Base-by-base conservation (phyloP, 2,113 vertebrate genomes). In the Fukomys damarensis region DNA sequence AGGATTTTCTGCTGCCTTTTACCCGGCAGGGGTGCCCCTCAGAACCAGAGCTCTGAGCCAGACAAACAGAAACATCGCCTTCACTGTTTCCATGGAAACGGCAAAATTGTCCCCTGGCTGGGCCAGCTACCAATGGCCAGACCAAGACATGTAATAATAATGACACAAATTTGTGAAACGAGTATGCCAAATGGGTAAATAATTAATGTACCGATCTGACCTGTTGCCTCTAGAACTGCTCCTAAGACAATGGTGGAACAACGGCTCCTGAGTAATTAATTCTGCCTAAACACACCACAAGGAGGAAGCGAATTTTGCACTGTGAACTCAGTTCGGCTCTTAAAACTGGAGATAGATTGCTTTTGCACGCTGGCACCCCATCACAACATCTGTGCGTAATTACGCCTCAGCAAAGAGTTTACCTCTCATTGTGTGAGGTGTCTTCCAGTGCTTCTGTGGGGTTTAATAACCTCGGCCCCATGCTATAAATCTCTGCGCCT, bases 291-390 rank as follows among this genome's bases (percentile, higher is more conserved):
- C 1, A 7, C 46, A 96, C 86, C 92, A 92, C 97, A 98, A 94
- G 98, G 49, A 84, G 97, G 97, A 97, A 98, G 98, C 66, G 63
- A 95, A 98, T 98, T 98, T 98, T 98, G 95, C 41, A 24, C 92
- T 87, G 46, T 85, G 97, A 97, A 98, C 95, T 95, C 97, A 88
- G 96, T 97, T 98, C 96, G 97, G 98, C 98, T 98, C 98, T 98
- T 98, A 98, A 98, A 98, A 95, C 98, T 94, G 82, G 96, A 98
- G 98, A 98, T 97, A 96, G 98, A 98, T 98, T 97, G 98, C 97
- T 97, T 96, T 92, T 96, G 96, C 93, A 93, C 13, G 32, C 89
- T 95, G 98, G 97, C 96, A 94, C 96, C 98, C 96, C 96, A 94
- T 91, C 96, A 91, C 97, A 98, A 98, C 96, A 98, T 98, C 98